Evolutionary conservation across 2,888 invertebrate genomes (phyloP).

Genomic region (Agapostemon virescens): DNA sequence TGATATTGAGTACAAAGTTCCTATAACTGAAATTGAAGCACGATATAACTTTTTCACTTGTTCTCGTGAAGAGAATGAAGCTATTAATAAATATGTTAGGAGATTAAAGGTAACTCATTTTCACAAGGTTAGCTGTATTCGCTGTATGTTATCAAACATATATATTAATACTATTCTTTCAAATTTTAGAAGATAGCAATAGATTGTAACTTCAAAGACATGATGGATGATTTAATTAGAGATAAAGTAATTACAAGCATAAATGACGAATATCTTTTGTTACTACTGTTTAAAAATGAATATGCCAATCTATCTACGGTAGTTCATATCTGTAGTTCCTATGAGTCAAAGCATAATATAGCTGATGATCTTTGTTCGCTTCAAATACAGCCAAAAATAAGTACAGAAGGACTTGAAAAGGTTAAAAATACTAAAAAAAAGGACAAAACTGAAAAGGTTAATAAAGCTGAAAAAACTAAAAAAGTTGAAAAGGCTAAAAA

Average conservation of each 20-base stretch:
- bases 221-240: slow-evolving; percentile 59
- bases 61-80: slow-evolving; percentile 13
- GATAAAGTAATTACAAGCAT: slow-evolving; percentile 63
- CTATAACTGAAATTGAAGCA: slow-evolving; percentile 51
- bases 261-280: slow-evolving; percentile 39
- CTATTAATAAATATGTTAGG: slow-evolving; percentile 54
- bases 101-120: slow-evolving; percentile 50
- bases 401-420: too few species aligned
- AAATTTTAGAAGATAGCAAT: slow-evolving; percentile 52
- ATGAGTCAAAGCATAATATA: too few species aligned
- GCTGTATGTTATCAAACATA: neutral
- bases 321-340: neutral
- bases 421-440: neutral
- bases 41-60: slow-evolving; percentile 62
- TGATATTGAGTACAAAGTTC: slow-evolving; percentile 53
- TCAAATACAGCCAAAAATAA: too few species aligned
- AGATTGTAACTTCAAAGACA: slow-evolving; percentile 61
- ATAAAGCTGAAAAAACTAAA: neutral
- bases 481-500: too few species aligned
- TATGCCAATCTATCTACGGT: slow-evolving; percentile 46
- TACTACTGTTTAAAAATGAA: slow-evolving; percentile 37
- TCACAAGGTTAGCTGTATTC: slow-evolving; percentile 1
- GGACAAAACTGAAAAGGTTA: neutral
- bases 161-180: neutral
- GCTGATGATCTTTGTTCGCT: too few species aligned